Conservation (phyloP, 2,113 vertebrate species). For the Excalfactoria chinensis region DNA sequence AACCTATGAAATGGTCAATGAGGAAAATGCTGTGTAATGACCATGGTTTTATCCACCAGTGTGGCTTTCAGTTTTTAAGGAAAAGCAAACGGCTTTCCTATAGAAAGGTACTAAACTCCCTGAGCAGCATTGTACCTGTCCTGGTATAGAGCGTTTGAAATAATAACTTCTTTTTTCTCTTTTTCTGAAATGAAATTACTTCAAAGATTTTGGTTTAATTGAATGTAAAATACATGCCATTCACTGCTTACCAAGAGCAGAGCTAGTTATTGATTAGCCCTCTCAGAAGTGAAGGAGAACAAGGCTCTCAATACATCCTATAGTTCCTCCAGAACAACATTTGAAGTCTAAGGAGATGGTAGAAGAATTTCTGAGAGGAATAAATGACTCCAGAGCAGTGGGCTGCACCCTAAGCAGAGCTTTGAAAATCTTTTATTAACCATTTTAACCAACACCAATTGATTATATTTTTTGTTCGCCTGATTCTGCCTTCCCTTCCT, state of each 20-base stretch:
- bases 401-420: background rate
- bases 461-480: background rate
- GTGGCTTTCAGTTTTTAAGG: background rate
- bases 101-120: background rate
- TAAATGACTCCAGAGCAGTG: background rate
- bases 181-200: background rate
- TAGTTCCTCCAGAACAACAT: background rate
- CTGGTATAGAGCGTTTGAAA: background rate
- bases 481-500: background rate
- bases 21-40: background rate
- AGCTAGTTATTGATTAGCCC: background rate
- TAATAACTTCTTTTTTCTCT: background rate
- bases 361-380: background rate
- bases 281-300: background rate
- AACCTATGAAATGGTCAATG: background rate
- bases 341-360: background rate
- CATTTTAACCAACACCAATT: background rate
- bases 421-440: background rate
- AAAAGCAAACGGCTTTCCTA: background rate
- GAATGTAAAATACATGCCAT: background rate
- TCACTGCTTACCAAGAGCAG: background rate
- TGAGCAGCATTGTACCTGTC: background rate
- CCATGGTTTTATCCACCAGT: background rate
- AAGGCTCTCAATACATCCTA: background rate
- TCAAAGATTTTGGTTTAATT: background rate